These are phyloP conservation scores for Galerucella pusilla DNA, from an alignment of 2,888 invertebrate genomes.

Conservation along the genomic window DNA sequence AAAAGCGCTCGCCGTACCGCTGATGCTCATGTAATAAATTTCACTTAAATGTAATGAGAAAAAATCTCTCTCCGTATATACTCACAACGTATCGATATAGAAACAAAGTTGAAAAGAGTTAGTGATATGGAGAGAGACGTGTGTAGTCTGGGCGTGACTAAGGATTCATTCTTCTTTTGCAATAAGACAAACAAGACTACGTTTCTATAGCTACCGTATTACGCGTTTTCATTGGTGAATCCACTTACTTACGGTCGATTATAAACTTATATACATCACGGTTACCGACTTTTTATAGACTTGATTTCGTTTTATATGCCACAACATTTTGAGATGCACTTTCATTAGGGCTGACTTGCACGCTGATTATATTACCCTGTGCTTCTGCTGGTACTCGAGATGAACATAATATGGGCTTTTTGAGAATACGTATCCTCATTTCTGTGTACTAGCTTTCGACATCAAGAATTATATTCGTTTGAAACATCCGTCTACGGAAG, in stretches of 20 bases:
- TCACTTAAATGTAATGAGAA: constrained; percentile 52
- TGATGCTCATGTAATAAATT: constrained; percentile 53
- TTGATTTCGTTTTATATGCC: constrained; percentile 39
- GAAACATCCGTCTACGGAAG: background rate
- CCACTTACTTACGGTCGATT: constrained; percentile 57
- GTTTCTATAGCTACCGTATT: constrained; percentile 67
- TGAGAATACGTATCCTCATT: background rate
- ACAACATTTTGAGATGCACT: constrained; percentile 30
- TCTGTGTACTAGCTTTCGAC: background rate
- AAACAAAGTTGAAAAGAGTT: constrained; percentile 54
- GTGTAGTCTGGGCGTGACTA: constrained; percentile 63
- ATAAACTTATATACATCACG: constrained; percentile 53
- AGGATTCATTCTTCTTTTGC: constrained; percentile 64
- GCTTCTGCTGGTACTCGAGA: constrained; percentile 1
- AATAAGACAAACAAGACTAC: constrained; percentile 63
- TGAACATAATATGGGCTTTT: constrained; percentile 8
- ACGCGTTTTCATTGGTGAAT: constrained; percentile 64
- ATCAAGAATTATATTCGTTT: constrained; percentile 3
- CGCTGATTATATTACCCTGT: constrained; percentile 8
- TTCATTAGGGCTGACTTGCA: constrained; percentile 41
- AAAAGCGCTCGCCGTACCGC: constrained; percentile 47
- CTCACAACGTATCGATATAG: constrained; percentile 47
- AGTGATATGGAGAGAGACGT: constrained; percentile 60
- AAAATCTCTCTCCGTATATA: constrained; percentile 47
- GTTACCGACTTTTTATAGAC: constrained; percentile 45